Base-by-base conservation (phyloP, 2,797 vertebrate genomes). In the Typhlichthys subterraneus region DNA sequence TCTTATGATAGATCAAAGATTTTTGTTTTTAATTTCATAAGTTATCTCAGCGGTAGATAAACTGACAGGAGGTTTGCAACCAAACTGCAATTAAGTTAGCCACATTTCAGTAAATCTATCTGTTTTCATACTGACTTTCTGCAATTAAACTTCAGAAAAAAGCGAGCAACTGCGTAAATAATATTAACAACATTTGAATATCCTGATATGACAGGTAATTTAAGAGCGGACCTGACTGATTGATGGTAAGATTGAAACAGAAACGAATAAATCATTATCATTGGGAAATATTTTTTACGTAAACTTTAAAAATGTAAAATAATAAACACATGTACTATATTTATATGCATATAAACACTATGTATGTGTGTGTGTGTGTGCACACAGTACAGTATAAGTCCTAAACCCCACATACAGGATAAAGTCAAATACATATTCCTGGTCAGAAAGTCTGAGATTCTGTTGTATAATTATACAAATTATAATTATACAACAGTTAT, bases 1-100 rank as follows among this genome's bases (percentile, higher is more conserved):
- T 92, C 87, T 85, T 88, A 89, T 83, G 82, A 75, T 85, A 92
- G 87, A 93, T 94, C 92, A 94, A 94, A 93, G 93, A 85, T 80
- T 91, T 89, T 78, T 42, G 65, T 87, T 91, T 91, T 92, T 23
- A 91, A 92, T 93, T 92, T 90, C 12, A 45, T 57, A 60, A 81
- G 88, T 87, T 89, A 77, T 83, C 69, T 90, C 80, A 75, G 87
- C 87, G 85, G 84, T 84, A 85, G 85, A 91, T 79, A 78, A 75
- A 81, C 80, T 87, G 71, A 80, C 89, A 89, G 38, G 87, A 88
- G 75, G 82, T 83, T 88, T 68, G 73, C 87, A 85, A 84, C 87
- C 87, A 89, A 90, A 89, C 88, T 85, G 85, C 87, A 91, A 92
- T 92, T 92, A 92, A 88, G 89, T 84, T 84, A 83, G 80, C 79